Evolutionary conservation across 2,797 vertebrate genomes (phyloP).

Genomic region (Heterohyrax brucei): DNA sequence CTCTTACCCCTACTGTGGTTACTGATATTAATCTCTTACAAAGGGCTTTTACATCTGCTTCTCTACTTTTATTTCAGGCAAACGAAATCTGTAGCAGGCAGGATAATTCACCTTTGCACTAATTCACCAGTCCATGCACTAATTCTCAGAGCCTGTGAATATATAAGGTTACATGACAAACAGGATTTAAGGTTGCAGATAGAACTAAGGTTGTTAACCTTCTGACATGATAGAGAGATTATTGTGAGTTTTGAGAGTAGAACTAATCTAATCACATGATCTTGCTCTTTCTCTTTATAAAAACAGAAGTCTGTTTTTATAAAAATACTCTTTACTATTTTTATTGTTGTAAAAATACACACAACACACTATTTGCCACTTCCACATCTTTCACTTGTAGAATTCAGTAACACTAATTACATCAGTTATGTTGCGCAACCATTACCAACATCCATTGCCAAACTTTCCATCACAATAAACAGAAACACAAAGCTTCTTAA

Average conservation of each 20-base stretch:
- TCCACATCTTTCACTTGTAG: no score
- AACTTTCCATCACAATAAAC: no score
- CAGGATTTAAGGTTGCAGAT: not conserved
- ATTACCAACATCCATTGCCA: no score
- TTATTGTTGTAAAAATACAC: no score
- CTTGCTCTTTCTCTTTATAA: not conserved
- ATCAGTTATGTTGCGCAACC: no score
- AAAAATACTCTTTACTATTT: no score
- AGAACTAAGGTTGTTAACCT: not conserved
- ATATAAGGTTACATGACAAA: not conserved
- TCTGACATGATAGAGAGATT: not conserved
- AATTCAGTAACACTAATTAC: no score
- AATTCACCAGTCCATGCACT: not conserved
- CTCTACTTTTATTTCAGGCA: not conserved
- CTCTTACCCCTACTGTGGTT: not conserved
- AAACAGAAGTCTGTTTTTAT: not conserved
- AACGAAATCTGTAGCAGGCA: not conserved
- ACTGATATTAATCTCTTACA: not conserved
- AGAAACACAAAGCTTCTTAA: no score
- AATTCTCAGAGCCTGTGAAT: not conserved
- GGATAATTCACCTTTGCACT: not conserved
- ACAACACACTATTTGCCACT: no score
- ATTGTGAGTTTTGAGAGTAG: not conserved
- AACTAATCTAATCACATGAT: not conserved
- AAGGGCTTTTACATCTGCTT: not conserved